Base-by-base conservation (phyloP, 1,140 invertebrate species). In the Mizuhopecten yessoensis region DNA sequence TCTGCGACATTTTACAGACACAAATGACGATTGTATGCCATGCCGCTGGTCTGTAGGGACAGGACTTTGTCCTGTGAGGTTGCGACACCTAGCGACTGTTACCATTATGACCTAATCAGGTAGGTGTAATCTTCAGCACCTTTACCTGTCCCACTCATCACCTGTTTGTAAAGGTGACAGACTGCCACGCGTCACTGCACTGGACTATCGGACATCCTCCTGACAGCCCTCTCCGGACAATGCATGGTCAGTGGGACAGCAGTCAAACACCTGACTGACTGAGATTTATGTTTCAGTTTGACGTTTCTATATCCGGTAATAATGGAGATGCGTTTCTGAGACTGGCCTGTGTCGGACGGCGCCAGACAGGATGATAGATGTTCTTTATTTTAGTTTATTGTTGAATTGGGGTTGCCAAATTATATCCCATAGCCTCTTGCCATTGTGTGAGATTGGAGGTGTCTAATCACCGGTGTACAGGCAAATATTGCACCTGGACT, bases 101-200 rank as follows among this genome's bases (percentile, higher is more conserved):
- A 75, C 57, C 57, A 75, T 75, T n/a, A 75, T 75, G 57, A 75
- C 57, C 57, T 75, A 75, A 75, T 75, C 57, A 75, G 57, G 57
- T 29, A 75, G 57, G 57, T 75, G 57, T 75, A 75, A 75, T 29
- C n/a, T 0, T 75, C 23, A 29, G 9, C 57, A 75, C 57, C 23
- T 75, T 29, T 75, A 75, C 57, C 57, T 75, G 57, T 75, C 57
- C 57, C 23, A 29, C 57, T 75, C n/a, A 75, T 75, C 57, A 75
- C 57, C 57, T 29, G 57, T 75, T 29, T 75, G 23, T 75, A 75
- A 75, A 75, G n/a, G 57, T 75, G 57, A 75, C 57, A 75, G 23
- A 75, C 57, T 75, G 57, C 57, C 57, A 75, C 57, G 57, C 57
- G 57, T 75, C 57, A 75, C 11, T n/a, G 57, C 57, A 29, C 57